Base-by-base conservation (phyloP, 2,797 vertebrate species). In the Hipposideros larvatus region DNA sequence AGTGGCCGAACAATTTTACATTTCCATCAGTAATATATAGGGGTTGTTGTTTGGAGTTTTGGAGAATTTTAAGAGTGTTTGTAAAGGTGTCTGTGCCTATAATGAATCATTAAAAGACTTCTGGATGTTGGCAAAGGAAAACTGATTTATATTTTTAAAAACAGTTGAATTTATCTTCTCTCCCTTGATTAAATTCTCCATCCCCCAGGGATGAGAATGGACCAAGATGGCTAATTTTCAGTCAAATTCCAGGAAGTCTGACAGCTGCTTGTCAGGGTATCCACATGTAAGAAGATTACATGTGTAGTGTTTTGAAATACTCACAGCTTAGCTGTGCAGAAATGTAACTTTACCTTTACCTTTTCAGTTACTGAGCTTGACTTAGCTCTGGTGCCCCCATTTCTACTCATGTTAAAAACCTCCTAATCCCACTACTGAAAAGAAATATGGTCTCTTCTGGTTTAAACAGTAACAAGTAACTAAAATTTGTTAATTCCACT, bases 401-500 rank as follows among this genome's bases (percentile, higher is more conserved):
- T 96, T 91, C 68, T 71, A 57, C 75, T 74, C n/a, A 70, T 55
- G n/a, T 43, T 71, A 78, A 78, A 86, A 90, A 31, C 48, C n/a
- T 73, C 53, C 37, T 73, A 66, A 75, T 94, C 80, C 82, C 74
- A 6, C 61, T 28, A 68, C 59, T 65, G 43, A 80, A 80, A 86
- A 48, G 70, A 77, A 91, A 66, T 71, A 43, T 68, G 11, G 14
- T 70, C 79, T 97, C 59, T 87, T 91, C 41, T 91, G 79, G 66
- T 65, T 96, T 91, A 94, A 94, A 78, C 14, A 83, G 59, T 59
- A 75, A 85, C 15, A 77, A 37, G 70, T 87, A 83, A 82, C 92
- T 86, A 77, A 83, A 97, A 95, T 13, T 68, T 88, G 70, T 43
- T 90, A 90, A 91, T 90, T 95, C 34, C 24, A 85, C 11, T 57